Percentiles rank a stretch among this genome's conserved stretches.
Conservation (phyloP, 2,113 vertebrate species). For the Rhineura floridana region DNA sequence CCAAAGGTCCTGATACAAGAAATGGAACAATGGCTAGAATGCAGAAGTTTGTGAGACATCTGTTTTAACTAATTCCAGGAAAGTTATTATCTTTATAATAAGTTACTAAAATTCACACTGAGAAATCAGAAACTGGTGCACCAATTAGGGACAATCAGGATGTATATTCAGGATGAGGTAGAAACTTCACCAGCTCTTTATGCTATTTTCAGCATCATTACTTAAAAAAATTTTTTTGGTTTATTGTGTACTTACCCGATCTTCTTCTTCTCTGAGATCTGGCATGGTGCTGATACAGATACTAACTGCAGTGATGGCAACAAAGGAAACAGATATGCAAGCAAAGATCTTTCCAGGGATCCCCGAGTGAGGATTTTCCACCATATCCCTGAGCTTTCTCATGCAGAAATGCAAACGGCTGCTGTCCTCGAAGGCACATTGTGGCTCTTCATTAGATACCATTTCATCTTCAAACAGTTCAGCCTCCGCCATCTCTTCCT, state of each 20-base stretch:
- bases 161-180: not conserved
- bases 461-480: constrained; percentile 77
- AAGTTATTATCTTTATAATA: not conserved
- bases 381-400: constrained; percentile 88
- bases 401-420: constrained; percentile 76
- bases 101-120: not conserved
- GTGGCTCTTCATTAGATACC: constrained; percentile 58
- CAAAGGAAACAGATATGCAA: constrained; percentile 91
- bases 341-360: constrained; percentile 95
- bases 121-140: not conserved
- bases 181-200: too few species aligned
- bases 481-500: constrained; percentile 89
- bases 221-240: not conserved
- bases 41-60: not conserved
- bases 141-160: not conserved
- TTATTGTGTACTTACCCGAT: constrained; percentile 83
- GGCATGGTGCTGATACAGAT: constrained; percentile 98
- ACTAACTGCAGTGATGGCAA: constrained; percentile 93
- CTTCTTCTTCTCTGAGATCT: constrained; percentile 92
- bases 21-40: not conserved
- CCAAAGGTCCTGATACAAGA: not conserved
- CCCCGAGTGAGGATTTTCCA: constrained; percentile 93
- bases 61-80: not conserved
- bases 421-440: constrained; percentile 69
- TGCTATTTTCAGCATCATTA: not conserved